Evolutionary conservation across 2,113 vertebrate genomes (phyloP).

Genomic region (Eudyptes chrysolophus): DNA sequence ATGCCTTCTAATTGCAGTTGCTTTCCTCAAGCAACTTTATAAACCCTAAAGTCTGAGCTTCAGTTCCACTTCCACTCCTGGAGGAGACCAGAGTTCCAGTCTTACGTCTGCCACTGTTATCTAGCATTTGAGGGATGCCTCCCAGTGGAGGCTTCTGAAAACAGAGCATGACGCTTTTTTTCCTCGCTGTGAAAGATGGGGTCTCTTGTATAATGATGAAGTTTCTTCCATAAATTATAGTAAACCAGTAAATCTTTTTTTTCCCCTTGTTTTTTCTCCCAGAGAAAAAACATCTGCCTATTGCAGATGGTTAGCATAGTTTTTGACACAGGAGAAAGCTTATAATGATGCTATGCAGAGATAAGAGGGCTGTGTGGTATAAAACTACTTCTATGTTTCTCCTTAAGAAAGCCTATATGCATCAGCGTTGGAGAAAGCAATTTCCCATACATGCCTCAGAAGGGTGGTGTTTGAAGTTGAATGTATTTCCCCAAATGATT

Average conservation of each 20-base stretch:
- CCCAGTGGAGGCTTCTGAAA: constrained; percentile 35
- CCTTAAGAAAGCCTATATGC: background rate
- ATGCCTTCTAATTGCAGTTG: background rate
- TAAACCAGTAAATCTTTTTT: background rate
- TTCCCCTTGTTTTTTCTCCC: background rate
- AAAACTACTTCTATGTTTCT: background rate
- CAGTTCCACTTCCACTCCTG: background rate
- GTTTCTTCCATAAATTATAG: constrained; percentile 27
- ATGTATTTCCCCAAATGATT: background rate
- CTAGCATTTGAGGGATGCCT: constrained; percentile 27
- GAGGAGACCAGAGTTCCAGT: background rate
- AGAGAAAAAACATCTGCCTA: background rate
- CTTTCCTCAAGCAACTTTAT: constrained; percentile 16
- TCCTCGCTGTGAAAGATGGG: background rate
- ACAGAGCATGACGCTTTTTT: background rate
- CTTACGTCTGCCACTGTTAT: background rate
- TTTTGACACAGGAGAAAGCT: background rate
- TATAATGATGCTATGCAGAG: background rate
- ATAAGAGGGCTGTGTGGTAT: background rate
- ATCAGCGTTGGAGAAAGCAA: background rate
- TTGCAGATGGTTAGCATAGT: background rate
- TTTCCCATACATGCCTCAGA: background rate
- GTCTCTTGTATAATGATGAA: background rate
- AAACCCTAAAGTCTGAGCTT: background rate
- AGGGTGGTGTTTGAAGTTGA: background rate